Evolutionary conservation across 2,888 invertebrate genomes (phyloP), one percentile per base, ranked within the genome.

Genomic region (Leptopterna dolabrata): DNA sequence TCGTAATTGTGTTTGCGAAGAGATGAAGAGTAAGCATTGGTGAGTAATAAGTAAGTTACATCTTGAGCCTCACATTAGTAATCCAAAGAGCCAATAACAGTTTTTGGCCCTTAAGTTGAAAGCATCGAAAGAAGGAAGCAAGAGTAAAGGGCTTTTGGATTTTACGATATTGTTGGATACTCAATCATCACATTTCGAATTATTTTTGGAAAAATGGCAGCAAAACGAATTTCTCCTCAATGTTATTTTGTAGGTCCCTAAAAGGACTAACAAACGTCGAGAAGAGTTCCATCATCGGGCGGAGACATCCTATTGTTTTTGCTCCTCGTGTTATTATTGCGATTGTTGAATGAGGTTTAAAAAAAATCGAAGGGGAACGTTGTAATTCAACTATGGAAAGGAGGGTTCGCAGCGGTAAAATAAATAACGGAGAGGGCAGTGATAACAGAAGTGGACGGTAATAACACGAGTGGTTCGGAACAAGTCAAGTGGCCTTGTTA

Each of bases 401-500:
- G 24, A 24, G 51, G 51, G 16, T 51, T 51, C 63, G 19, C 29
- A 73, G 73, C 36, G 73, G 73, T 36, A 73, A 73, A 78, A 78
- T 45, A 78, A 76, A 78, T 78, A 78, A 14, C 13, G 16, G 78
- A 78, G 78, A 41, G 78, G 78, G 78, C 78, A 24, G 78, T 78
- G 78, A 78, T 78, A 78, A 78, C 78, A 78, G 73, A 45, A 78
- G 78, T 78, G 78, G 78, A 78, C 73, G 36, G 36, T 76, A 76
- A 76, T 76, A 76, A 76, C 78, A 78, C 47, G 27, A 78, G 78
- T 78, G 43, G 78, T 76, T 41, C 27, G 1, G 27, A 43, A 41
- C 78, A 78, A 78, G 78, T 78, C 78, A 27, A 78, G 78, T 45
- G 78, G 78, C 43, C 78, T 78, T 78, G 78, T 78, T 78, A 78